Percentiles rank a stretch among this genome's conserved stretches.
phyloP scores from a whole-genome alignment of 1,140 invertebrate genomes.

The Telenomus remus region DNA sequence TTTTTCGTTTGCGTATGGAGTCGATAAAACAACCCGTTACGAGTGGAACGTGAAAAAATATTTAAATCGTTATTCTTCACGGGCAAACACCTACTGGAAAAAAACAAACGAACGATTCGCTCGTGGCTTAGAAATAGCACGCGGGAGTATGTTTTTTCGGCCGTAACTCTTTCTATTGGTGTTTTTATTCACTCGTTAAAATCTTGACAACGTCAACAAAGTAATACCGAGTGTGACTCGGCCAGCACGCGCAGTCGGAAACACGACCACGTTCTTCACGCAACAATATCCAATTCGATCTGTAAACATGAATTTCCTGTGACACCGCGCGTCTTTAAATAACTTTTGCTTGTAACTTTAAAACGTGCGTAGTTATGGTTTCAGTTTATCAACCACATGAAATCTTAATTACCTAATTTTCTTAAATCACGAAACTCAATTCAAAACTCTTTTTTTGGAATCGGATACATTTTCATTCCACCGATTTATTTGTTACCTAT shows the following conservation, averaged over 20 bases:
- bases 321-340: slow-evolving; percentile 48
- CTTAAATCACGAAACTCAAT: too few species aligned
- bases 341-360: slow-evolving; percentile 34
- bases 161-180: slow-evolving; percentile 45
- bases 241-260: slow-evolving; percentile 28
- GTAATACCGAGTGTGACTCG: slow-evolving; percentile 23
- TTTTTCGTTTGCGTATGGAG: slow-evolving; percentile 16
- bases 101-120: slow-evolving; percentile 12
- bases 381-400: not conserved
- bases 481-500: too few species aligned
- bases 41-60: not conserved
- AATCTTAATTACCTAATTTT: too few species aligned
- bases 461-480: too few species aligned
- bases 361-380: slow-evolving; percentile 20
- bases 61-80: slow-evolving; percentile 21
- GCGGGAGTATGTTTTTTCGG: slow-evolving; percentile 23
- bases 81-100: slow-evolving; percentile 1
- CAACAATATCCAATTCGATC: slow-evolving; percentile 47
- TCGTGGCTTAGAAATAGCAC: slow-evolving; percentile 25
- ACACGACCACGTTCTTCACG: slow-evolving; percentile 49
- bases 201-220: slow-evolving; percentile 48
- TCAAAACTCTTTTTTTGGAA: too few species aligned
- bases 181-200: slow-evolving; percentile 46
- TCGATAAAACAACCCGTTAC: slow-evolving; percentile 21
- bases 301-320: slow-evolving; percentile 51